phyloP scores from a whole-genome alignment of 2,888 invertebrate genomes.

The Hypsopygia costalis region DNA sequence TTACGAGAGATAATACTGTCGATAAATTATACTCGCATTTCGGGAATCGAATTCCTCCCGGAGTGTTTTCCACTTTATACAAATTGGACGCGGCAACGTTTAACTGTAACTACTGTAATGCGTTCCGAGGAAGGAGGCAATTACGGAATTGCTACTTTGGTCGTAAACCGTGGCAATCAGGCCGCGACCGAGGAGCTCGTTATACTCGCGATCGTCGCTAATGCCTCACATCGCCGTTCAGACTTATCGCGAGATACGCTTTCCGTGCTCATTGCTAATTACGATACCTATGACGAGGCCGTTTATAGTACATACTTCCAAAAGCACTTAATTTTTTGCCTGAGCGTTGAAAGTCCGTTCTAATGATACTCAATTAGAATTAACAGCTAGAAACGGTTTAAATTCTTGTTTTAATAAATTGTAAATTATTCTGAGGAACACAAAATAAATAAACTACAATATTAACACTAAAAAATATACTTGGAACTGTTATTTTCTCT shows the following conservation, averaged over 20 bases:
- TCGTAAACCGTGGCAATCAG: conserved; percentile 52
- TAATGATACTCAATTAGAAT: conserved; percentile 1
- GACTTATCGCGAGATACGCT: conserved; percentile 47
- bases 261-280: conserved; percentile 15
- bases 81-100: conserved; percentile 25
- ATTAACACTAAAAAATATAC: neutral
- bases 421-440: conserved; percentile 4
- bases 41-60: conserved; percentile 49
- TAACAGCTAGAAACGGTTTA: neutral
- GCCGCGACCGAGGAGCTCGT: conserved; percentile 52
- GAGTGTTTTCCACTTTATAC: conserved; percentile 34
- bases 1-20: conserved; percentile 67
- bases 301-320: too few relatives aligned
- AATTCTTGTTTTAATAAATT: conserved; percentile 2
- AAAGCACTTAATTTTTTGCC: too few relatives aligned
- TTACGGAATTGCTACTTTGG: conserved; percentile 43
- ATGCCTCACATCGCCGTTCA: conserved; percentile 12
- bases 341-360: too few relatives aligned
- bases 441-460: conserved; percentile 2
- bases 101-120: conserved; percentile 30
- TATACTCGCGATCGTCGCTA: conserved; percentile 35
- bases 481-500: neutral
- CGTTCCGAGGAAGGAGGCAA: conserved; percentile 46
- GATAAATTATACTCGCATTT: conserved; percentile 66
- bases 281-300: too few relatives aligned